Evolutionary conservation across 2,888 invertebrate species (phyloP), one percentile per base, ranked within the genome.

Genomic region (Dione juno): DNA sequence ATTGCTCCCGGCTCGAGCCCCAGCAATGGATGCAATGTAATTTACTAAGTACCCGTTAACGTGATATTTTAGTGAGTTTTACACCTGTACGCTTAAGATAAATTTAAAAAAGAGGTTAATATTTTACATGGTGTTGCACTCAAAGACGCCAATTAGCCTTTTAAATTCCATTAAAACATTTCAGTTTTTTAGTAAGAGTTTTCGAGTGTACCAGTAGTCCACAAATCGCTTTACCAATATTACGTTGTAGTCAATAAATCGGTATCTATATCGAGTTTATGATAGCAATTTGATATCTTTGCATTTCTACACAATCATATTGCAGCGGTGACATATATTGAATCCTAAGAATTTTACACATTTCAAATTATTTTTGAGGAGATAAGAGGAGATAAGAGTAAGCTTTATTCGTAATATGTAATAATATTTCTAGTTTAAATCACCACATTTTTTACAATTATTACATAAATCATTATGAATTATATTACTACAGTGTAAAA

Each of bases 21-120:
- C 75, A 82, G 88, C 86, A 83, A 82, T 86, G 81, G 83, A 86
- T 84, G 82, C 82, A 77, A 81, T 81, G 84, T 82, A 84, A 86
- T 86, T 86, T 85, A 84, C 81, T 83, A 80, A 85, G 79, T 75
- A 73, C 73, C 73, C 70, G 74, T 73, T 75, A 75, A 66, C 67
- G 77, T 69, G 66, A 77, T 75, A 77, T 75, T 76, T 75, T 74
- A 75, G 69, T 69, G 67, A 69, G 68, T 75, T 74, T 74, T 69
- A 70, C 73, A 77, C 73, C 69, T 76, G 74, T 59, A 54, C 72
- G 69, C 45, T 70, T 41, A 54, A 70, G 40, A 35, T 64, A 45
- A 57, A 53, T 63, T 54, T n/a, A 28, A 57, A 58, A 64, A 54
- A 3, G 19, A 37, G 41, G 63, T 63, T 63, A 11, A n/a, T 6